phyloP scores from a whole-genome alignment of 2,888 invertebrate species.

The Pristionchus exspectatus region DNA sequence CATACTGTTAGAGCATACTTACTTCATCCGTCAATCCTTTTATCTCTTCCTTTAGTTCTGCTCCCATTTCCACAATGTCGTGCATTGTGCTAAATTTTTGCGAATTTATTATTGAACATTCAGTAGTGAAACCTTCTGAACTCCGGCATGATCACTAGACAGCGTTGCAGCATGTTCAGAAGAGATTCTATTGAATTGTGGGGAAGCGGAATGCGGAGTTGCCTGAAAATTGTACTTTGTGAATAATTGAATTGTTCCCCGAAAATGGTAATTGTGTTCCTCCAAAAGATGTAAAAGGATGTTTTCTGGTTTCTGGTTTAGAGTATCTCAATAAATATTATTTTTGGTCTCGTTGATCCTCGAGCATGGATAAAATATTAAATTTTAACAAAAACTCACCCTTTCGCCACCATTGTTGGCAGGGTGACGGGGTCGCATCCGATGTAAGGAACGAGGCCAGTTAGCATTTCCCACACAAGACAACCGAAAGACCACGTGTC shows the following conservation, averaged over 20 bases:
- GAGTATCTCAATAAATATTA: too few relatives aligned
- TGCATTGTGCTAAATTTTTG: background rate
- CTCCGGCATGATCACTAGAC: background rate
- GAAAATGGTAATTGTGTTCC: background rate
- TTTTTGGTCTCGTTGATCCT: background rate
- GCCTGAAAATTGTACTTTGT: background rate
- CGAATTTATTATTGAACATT: too few relatives aligned
- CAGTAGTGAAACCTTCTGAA: background rate
- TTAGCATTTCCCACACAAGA: background rate
- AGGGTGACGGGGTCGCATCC: slow-evolving; percentile 1
- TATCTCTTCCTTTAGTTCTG: background rate
- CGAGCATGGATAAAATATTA: background rate
- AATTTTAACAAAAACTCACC: background rate
- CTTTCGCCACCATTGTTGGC: background rate
- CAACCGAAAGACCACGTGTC: slow-evolving; percentile 31
- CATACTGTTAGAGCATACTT: background rate
- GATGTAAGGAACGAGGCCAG: background rate
- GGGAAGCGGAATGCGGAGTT: background rate
- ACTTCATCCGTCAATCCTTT: background rate
- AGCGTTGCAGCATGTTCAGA: background rate
- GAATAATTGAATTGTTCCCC: background rate
- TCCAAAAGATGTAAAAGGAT: too few relatives aligned
- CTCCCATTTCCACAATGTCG: background rate
- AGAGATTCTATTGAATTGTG: background rate
- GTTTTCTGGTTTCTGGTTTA: too few relatives aligned